Evolutionary conservation across 2,888 invertebrate species (phyloP), one percentile per base, ranked within the genome.

Genomic region (Malthinus seriepunctatus): DNA sequence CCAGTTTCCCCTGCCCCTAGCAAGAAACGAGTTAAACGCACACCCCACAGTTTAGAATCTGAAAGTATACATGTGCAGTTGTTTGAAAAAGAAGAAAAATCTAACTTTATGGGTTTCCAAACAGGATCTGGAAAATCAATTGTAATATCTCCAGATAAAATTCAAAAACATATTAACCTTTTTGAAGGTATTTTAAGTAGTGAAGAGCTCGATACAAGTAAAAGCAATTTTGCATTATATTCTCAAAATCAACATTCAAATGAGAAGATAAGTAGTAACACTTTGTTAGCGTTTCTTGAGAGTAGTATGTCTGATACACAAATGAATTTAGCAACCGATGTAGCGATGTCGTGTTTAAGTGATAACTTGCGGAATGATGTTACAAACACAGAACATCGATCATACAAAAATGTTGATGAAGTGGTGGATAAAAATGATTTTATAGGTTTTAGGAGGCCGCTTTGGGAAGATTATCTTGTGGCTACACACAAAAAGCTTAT

Each of bases 101-200:
- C 32, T 7, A 37, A 49, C 5, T 56, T 65, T 59, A 34, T 35
- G 10, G 74, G 73, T 39, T 78, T 78, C 62, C 69, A 72, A 63
- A 76, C 76, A 8, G 77, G 73, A 11, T 73, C 69, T 63, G 79
- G 81, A 48, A 79, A 78, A 65, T 56, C 51, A 44, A 52, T 65
- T 34, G 39, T 42, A n/a, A 51, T 65, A 31, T 70, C 77, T 35
- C 55, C 71, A 39, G 63, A 67, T 5, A 63, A 63, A 37, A 48
- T 73, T 34, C 68, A 71, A 15, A 76, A 72, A 65, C 78, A 76
- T 42, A 77, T 65, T 59, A 79, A 79, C 6, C 78, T 80, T 69
- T 79, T 81, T 68, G 79, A 82, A 56, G 45, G 59, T 33, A 63
- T 60, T 12, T 58, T 70, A 8, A 51, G 39, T 37, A 32, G 12